These are phyloP conservation scores for Acrobeloides nanus DNA, from an alignment of 2,888 invertebrate species.

Conservation along the genomic window DNA sequence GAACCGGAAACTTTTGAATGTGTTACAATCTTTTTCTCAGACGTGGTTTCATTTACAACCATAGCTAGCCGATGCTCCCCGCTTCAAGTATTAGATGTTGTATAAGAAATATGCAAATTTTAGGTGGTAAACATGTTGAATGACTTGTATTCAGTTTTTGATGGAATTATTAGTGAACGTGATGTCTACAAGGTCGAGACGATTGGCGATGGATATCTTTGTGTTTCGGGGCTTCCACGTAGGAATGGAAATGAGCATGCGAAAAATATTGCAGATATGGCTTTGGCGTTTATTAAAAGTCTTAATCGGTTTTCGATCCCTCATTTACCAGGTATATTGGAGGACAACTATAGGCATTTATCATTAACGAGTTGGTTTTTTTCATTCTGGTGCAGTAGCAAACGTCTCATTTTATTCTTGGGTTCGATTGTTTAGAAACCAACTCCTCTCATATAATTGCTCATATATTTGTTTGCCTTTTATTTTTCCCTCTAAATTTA, in stretches of 20 bases:
- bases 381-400: too few species aligned
- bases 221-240: slow-evolving; percentile 41
- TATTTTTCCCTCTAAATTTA: too few species aligned
- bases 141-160: slow-evolving; percentile 45
- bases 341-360: too few species aligned
- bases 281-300: slow-evolving; percentile 31
- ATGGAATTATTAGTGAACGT: slow-evolving; percentile 41
- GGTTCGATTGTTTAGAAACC: too few species aligned
- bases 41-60: slow-evolving; percentile 42
- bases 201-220: slow-evolving; percentile 43
- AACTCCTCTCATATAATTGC: too few species aligned
- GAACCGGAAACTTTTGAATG: slow-evolving; percentile 41
- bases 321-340: too few species aligned
- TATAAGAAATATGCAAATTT: too few species aligned
- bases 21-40: slow-evolving; percentile 47
- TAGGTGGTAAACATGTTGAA: slow-evolving; percentile 48
- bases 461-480: too few species aligned
- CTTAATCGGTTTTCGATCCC: too few species aligned
- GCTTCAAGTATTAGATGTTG: too few species aligned
- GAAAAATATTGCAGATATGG: slow-evolving; percentile 35
- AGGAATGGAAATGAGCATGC: slow-evolving; percentile 43
- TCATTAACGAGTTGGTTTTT: too few species aligned
- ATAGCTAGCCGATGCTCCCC: slow-evolving; percentile 41
- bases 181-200: slow-evolving; percentile 50
- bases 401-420: too few species aligned